Base-by-base conservation (phyloP, 2,888 invertebrate species). In the Leptinotarsa haldemani region DNA sequence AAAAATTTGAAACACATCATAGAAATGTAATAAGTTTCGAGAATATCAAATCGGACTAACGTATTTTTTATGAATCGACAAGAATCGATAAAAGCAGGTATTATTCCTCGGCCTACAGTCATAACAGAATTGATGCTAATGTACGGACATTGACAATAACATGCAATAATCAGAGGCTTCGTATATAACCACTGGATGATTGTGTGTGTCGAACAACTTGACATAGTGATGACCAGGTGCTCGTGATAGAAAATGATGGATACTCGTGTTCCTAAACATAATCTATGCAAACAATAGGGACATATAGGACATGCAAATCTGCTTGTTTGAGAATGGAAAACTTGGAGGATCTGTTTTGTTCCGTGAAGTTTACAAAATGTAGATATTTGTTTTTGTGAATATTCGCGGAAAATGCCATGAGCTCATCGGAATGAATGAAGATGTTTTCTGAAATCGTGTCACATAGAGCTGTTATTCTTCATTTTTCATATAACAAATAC, bases 121-220 rank as follows among this genome's bases (percentile, higher is more conserved):
- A 56, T 13, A 22, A 56, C 56, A 20, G 18, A 52, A 52, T 56
- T 12, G 50, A 50, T 16, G 50, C 50, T 50, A 50, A 15, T 50
- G 15, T 5, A 56, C 56, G 22, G 15, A 40, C 40, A 20, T 22
- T 56, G 22, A 56, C 56, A 56, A 16, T 56, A 56, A 22, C 56
- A 56, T 22, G 56, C 25, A 20, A 15, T 56, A 9, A 56, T 56
- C 56, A 22, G 13, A 13, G 25, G 13, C 20, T 56, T 22, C 56
- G 20, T 22, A 16, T 56, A 22, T 13, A 56, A 56, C 56, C 56
- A 22, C 56, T 13, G 22, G 18, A 15, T 56, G 56, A 56, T 56
- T 56, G 20, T 56, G 22, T 22, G 15, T 56, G 56, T 56, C 56
- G 22, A 56, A 56, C 56, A 56, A 56, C 56, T 20, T 13, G 56